phyloP scores from a whole-genome alignment of 2,888 invertebrate genomes.

The Pherbina coryleti region DNA sequence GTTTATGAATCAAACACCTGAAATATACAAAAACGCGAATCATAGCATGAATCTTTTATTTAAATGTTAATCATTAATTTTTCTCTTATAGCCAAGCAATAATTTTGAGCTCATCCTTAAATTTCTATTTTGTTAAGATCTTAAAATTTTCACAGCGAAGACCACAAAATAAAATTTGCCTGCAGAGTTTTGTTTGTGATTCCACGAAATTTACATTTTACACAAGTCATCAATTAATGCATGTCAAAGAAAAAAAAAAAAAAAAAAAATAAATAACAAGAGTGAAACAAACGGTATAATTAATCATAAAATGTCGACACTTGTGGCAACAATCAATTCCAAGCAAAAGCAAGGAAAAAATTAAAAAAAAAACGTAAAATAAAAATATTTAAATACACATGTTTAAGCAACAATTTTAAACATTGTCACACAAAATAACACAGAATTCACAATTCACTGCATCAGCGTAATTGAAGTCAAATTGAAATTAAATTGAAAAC shows the following conservation, averaged over 20 bases:
- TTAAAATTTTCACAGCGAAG: no score
- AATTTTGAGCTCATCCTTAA: no score
- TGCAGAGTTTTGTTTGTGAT: no score
- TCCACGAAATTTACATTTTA: background rate
- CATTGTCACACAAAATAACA: background rate
- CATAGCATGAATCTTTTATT: no score
- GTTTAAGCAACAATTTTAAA: background rate
- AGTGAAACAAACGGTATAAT: constrained; percentile 7
- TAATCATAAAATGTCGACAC: constrained; percentile 31
- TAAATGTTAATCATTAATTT: no score
- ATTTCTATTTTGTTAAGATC: no score
- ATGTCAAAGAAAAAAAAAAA: background rate
- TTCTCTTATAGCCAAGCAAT: no score
- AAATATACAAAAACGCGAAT: no score
- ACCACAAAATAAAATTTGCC: no score
- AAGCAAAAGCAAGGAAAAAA: background rate
- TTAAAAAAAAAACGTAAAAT: background rate
- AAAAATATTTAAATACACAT: background rate
- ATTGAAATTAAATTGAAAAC: background rate
- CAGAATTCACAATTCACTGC: background rate
- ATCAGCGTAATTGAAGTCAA: constrained; percentile 14
- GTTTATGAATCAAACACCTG: no score
- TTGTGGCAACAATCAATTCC: background rate
- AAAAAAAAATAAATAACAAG: background rate
- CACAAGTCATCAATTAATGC: background rate